These are phyloP conservation scores for Lissonota sp. DNA, from an alignment of 2,888 invertebrate genomes.

Conservation along the genomic window DNA sequence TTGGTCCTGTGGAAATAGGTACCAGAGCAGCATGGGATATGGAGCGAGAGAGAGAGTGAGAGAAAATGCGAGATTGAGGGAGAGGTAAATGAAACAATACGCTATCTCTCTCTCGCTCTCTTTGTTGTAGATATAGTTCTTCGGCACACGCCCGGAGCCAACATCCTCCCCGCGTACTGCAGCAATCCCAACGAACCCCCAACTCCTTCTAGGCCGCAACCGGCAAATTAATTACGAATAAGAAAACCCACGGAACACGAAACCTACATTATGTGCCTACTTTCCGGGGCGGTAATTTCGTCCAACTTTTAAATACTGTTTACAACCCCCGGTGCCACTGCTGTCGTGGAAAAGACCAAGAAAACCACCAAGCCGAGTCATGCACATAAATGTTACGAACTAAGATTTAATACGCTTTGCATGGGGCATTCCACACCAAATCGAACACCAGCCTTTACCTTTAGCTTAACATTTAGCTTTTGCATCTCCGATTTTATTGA, in stretches of 20 bases:
- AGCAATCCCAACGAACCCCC: slow-evolving; percentile 17
- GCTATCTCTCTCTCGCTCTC: not conserved
- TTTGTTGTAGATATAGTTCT: slow-evolving; percentile 22
- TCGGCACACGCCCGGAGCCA: slow-evolving; percentile 28
- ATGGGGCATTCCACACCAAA: too few relatives aligned
- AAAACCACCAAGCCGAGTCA: not conserved
- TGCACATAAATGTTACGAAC: not conserved
- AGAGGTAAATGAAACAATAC: not conserved
- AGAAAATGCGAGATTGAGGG: not conserved
- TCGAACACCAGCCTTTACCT: too few relatives aligned
- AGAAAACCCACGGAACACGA: slow-evolving; percentile 69
- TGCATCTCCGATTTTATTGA: too few relatives aligned
- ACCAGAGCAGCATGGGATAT: not conserved
- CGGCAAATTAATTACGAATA: slow-evolving; percentile 73
- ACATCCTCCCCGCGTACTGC: slow-evolving; percentile 20
- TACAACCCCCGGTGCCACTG: slow-evolving; percentile 48
- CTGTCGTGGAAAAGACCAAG: slow-evolving; percentile 26
- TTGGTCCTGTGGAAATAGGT: slow-evolving; percentile 4
- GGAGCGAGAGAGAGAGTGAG: not conserved
- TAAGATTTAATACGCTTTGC: slow-evolving; percentile 7
- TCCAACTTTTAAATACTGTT: slow-evolving; percentile 70
- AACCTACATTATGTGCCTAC: slow-evolving; percentile 71
- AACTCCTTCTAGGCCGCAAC: slow-evolving; percentile 17
- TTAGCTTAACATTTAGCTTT: too few relatives aligned
- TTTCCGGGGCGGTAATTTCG: slow-evolving; percentile 64